Conservation (phyloP, 2,113 vertebrate genomes). For the Clarias batrachus region DNA sequence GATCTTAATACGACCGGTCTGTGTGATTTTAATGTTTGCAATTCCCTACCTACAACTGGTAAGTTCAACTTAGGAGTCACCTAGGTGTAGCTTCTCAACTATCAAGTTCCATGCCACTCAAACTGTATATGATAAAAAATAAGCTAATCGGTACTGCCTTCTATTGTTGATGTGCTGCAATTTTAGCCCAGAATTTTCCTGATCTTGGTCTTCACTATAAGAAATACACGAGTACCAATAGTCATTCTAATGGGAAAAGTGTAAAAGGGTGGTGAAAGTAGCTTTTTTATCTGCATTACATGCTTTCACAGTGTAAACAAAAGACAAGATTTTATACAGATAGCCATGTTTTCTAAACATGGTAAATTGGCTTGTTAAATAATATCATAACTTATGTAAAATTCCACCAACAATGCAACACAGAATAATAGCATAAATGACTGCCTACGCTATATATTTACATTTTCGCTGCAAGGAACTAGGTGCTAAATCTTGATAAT, state of each 20-base stretch:
- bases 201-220: too few species aligned
- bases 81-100: too few species aligned
- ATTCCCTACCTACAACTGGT: neutral
- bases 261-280: neutral
- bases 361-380: too few species aligned
- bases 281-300: neutral
- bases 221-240: too few species aligned
- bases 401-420: neutral
- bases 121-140: too few species aligned
- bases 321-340: neutral
- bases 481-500: neutral
- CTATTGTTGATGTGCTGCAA: too few species aligned
- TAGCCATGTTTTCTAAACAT: too few species aligned
- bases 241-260: too few species aligned
- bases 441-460: neutral
- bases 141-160: too few species aligned
- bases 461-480: neutral
- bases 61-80: neutral
- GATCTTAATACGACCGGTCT: neutral
- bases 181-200: too few species aligned
- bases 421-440: neutral
- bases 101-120: too few species aligned
- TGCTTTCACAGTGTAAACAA: neutral
- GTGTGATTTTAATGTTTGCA: neutral
- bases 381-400: too few species aligned